Percentiles rank a stretch among this genome's conserved stretches.
Conservation (phyloP, 2,888 invertebrate species). For the Himalopsyche kuldschensis region DNA sequence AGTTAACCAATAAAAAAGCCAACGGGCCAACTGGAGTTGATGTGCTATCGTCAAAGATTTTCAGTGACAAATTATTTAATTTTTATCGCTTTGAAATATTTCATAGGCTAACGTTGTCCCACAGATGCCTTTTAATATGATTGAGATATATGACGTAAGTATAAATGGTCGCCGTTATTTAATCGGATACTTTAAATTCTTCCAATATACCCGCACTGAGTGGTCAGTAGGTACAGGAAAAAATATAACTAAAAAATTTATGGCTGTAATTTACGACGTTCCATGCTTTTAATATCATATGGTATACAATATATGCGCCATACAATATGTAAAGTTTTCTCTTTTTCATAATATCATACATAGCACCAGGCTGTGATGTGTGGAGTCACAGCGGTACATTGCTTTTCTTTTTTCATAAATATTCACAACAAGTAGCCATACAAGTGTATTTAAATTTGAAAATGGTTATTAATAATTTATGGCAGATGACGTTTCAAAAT, state of each 20-base stretch:
- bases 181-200: slow-evolving; percentile 14
- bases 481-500: background rate
- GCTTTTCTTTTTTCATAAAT: slow-evolving; percentile 9
- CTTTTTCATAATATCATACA: slow-evolving; percentile 6
- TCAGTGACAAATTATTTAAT: background rate
- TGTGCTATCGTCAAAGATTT: background rate
- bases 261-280: slow-evolving; percentile 21
- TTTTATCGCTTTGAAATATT: background rate
- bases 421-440: slow-evolving; percentile 14
- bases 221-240: background rate
- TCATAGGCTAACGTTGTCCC: background rate
- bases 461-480: slow-evolving; percentile 3
- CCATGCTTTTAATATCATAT: slow-evolving; percentile 14
- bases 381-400: slow-evolving; percentile 3
- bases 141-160: background rate
- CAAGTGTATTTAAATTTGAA: slow-evolving; percentile 26
- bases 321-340: background rate
- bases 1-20: too few relatives aligned
- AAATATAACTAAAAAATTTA: slow-evolving; percentile 22
- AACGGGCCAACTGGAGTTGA: too few relatives aligned
- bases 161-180: background rate
- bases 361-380: background rate
- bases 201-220: background rate
- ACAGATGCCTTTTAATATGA: background rate
- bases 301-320: slow-evolving; percentile 19